Evolutionary conservation across 1,140 invertebrate species (phyloP).

Genomic region (Coboldia fuscipes): DNA sequence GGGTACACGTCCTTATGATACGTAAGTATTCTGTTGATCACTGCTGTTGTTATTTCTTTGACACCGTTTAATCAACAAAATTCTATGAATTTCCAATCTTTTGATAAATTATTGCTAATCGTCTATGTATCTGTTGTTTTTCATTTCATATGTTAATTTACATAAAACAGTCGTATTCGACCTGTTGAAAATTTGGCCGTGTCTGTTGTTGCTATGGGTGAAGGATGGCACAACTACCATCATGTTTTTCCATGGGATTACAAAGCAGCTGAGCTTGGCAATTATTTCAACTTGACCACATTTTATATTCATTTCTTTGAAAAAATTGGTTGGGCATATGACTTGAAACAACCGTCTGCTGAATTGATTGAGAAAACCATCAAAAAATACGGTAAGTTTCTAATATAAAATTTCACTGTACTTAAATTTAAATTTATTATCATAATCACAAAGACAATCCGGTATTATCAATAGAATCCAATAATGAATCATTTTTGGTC

Average conservation of each 20-base stretch:
- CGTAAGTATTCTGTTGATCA: slow-evolving; percentile 16
- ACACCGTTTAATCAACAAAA: too few species aligned
- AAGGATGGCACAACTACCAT: slow-evolving; percentile 86
- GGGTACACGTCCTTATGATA: slow-evolving; percentile 21
- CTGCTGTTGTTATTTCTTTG: too few species aligned
- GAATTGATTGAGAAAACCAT: slow-evolving; percentile 26
- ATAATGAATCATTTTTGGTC: too few species aligned
- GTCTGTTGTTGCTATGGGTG: slow-evolving; percentile 32
- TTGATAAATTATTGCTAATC: too few species aligned
- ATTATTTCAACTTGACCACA: slow-evolving; percentile 21
- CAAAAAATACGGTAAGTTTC: slow-evolving; percentile 25
- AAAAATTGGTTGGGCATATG: slow-evolving; percentile 52
- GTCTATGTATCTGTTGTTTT: too few species aligned
- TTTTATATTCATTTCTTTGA: slow-evolving; percentile 51
- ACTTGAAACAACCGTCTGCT: slow-evolving; percentile 40
- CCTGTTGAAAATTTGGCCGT: slow-evolving; percentile 38
- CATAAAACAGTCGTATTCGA: slow-evolving; percentile 38
- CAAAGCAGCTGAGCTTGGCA: slow-evolving; percentile 38
- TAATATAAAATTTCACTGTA: too few species aligned
- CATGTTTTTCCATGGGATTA: slow-evolving; percentile 71
- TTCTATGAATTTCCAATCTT: too few species aligned
- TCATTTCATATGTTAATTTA: too few species aligned
- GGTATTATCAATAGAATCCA: too few species aligned
- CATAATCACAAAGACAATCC: too few species aligned
- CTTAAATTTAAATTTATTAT: too few species aligned